Evolutionary conservation across 1,140 invertebrate species (phyloP).

Genomic region (Pristionchus pacificus): DNA sequence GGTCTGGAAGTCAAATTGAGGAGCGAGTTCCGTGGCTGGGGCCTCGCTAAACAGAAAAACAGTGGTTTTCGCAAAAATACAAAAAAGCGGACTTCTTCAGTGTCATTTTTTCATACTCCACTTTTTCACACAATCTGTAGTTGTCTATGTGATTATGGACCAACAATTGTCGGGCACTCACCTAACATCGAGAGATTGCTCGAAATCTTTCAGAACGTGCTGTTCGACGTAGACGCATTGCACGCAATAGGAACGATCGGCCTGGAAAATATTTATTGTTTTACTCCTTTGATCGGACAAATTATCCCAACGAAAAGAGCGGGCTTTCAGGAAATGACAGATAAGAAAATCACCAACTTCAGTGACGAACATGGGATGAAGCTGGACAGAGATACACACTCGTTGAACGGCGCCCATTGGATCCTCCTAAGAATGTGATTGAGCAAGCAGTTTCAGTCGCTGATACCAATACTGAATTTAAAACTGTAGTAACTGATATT

Average conservation of each 20-base stretch:
- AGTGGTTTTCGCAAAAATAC: too few species aligned
- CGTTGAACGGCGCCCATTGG: constrained; percentile 52
- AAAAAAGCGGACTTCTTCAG: too few species aligned
- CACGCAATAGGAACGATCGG: constrained; percentile 53
- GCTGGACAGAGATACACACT: constrained; percentile 46
- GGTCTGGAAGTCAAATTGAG: constrained; percentile 52
- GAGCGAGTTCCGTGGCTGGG: constrained; percentile 45
- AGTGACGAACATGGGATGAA: constrained; percentile 54
- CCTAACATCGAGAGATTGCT: constrained; percentile 50
- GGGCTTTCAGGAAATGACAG: too few species aligned
- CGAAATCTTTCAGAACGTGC: constrained; percentile 53
- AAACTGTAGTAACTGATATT: too few species aligned
- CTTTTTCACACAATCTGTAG: too few species aligned
- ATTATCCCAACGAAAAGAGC: too few species aligned
- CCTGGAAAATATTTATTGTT: too few species aligned
- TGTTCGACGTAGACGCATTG: constrained; percentile 56
- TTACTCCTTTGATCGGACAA: too few species aligned
- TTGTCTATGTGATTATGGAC: too few species aligned
- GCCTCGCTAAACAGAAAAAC: constrained; percentile 36
- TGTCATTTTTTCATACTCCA: too few species aligned
- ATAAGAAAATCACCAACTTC: too few species aligned
- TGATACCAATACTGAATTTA: not conserved
- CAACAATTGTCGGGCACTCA: constrained; percentile 5
- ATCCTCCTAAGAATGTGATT: constrained; percentile 38
- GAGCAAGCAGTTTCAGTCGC: not conserved